Percentiles rank a stretch among this genome's conserved stretches.
phyloP scores from a whole-genome alignment of 2,113 vertebrate genomes.

The Chrysemys picta region DNA sequence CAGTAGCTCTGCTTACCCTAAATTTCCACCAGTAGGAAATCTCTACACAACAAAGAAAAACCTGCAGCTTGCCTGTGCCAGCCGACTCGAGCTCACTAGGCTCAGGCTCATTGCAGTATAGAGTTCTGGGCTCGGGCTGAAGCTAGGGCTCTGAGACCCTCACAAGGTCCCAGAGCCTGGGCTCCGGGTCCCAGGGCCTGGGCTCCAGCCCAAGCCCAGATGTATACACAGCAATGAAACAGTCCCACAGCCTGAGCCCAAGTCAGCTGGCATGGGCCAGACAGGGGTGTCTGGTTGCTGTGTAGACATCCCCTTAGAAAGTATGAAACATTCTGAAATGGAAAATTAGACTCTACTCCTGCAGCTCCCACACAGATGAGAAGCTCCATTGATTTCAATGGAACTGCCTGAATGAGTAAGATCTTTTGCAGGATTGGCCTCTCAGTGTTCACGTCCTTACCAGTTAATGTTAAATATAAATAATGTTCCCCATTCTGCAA shows the following conservation, averaged over 20 bases:
- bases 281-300: not conserved
- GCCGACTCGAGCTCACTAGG: rapidly evolving
- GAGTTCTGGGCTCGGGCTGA: not conserved
- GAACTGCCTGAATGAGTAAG: not conserved
- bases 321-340: not conserved
- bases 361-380: not conserved
- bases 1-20: not conserved
- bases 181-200: too few relatives aligned
- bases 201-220: not conserved
- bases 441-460: not conserved
- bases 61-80: not conserved
- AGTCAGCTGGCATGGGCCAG: not conserved
- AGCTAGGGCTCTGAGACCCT: not conserved
- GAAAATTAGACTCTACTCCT: not conserved
- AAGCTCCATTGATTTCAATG: not conserved
- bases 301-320: not conserved
- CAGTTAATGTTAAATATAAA: not conserved
- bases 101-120: not conserved
- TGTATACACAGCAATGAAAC: not conserved
- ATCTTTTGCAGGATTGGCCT: not conserved
- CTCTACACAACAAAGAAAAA: not conserved
- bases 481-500: not conserved
- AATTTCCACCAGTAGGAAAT: too few relatives aligned
- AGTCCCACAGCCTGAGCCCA: not conserved
- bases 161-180: too few relatives aligned